Percentiles rank a stretch among this genome's conserved stretches.
Evolutionary conservation across 1,140 invertebrate species (phyloP).

Genomic region (Hylyphantes graminicola): DNA sequence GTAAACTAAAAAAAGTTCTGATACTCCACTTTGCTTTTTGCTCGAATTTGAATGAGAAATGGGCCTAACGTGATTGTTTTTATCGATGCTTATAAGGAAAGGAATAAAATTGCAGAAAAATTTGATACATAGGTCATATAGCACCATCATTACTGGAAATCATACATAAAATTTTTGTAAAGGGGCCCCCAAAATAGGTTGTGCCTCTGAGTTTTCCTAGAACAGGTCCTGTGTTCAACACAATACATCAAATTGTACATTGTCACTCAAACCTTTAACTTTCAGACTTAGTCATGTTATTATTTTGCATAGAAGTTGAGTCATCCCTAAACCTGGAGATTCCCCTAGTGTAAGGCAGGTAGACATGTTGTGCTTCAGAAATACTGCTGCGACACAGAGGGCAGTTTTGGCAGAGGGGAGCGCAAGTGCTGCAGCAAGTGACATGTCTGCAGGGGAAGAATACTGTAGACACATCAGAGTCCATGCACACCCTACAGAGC

Average conservation of each 20-base stretch:
- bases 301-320: background rate
- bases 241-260: background rate
- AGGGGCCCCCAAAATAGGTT: background rate
- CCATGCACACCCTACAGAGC: slow-evolving; percentile 86
- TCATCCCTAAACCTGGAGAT: slow-evolving; percentile 11
- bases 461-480: slow-evolving; percentile 80
- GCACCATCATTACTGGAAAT: too few relatives aligned
- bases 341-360: slow-evolving; percentile 70
- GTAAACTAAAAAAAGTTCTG: too few relatives aligned
- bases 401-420: slow-evolving; percentile 78
- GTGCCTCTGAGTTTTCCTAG: background rate
- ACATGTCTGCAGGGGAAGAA: slow-evolving; percentile 86
- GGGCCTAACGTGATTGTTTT: too few relatives aligned
- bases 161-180: too few relatives aligned
- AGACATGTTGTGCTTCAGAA: slow-evolving; percentile 78
- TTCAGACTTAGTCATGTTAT: background rate
- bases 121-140: too few relatives aligned
- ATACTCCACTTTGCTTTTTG: too few relatives aligned
- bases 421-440: slow-evolving; percentile 80
- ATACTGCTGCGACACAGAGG: slow-evolving; percentile 82
- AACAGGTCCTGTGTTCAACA: background rate
- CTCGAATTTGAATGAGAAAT: too few relatives aligned
- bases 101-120: too few relatives aligned
- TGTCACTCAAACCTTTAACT: background rate
- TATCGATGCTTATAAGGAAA: too few relatives aligned